Evolutionary conservation across 2,797 vertebrate genomes (phyloP), one percentile per base, ranked within the genome.

Genomic region (Gadopsis marmoratus): DNA sequence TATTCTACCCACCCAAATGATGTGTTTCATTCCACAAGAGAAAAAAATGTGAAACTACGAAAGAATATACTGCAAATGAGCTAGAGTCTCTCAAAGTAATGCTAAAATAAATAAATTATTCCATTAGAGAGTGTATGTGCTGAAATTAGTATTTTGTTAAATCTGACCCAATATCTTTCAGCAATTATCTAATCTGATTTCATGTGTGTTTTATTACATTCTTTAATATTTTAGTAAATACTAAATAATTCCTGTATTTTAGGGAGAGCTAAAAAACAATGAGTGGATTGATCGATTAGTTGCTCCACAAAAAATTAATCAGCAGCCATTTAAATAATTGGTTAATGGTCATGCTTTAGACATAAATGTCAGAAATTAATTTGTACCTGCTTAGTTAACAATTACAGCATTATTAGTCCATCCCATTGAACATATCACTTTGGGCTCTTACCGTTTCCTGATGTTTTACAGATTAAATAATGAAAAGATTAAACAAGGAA

Each of bases 381-480:
- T 19, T 3, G 11, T 31, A 43, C 1, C n/a, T 56, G 10, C 4
- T 26, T 35, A 8, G 10, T 11, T 10, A 39, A 39, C 8, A 39
- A 39, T 39, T 39, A 10, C 8, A 11, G 37, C 37, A 41, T 41
- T 41, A 41, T 41, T 12, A 1, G 14, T 23, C n/a, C 39, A 41
- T 41, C 3, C 12, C 39, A 41, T 41, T 41, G 17, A 17, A 0
- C 13, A 33, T 55, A 0, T 65, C 62, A n/a, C 7, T 19, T 33
- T 17, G 2, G 53, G 23, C 19, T 62, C 10, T 73, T 9, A 47
- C 33, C 11, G 9, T 14, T 56, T 69, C 31, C 41, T 47, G 50
- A 35, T 7, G 21, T 43, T 60, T 75, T 10, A 71, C 14, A 48
- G 33, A 74, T 63, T 23, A 48, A 45, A 67, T 23, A n/a, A 56